phyloP scores from a whole-genome alignment of 2,888 invertebrate species.

The Priocnemis perturbator region DNA sequence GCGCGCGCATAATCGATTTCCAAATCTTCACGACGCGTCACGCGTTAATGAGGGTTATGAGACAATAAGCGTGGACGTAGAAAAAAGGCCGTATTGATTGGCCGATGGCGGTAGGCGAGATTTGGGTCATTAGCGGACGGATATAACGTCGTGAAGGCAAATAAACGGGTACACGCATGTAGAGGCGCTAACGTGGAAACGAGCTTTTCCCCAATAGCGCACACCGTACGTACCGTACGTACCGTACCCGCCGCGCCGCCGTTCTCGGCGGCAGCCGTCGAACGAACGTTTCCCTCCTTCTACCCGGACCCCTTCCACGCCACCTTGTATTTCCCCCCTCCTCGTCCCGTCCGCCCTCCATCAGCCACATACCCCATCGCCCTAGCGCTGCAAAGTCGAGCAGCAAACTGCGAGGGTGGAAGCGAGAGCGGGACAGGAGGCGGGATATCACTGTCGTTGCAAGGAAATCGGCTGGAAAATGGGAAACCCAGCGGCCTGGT shows the following conservation, averaged over 20 bases:
- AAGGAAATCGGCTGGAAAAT: conserved; percentile 74
- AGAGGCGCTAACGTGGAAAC: conserved; percentile 58
- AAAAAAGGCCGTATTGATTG: too few relatives aligned
- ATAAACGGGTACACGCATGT: neutral
- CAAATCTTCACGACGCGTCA: too few relatives aligned
- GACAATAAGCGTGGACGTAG: too few relatives aligned
- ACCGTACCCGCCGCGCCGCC: too few relatives aligned
- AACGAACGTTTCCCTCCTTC: conserved; percentile 14
- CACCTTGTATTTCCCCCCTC: neutral
- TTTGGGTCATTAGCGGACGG: too few relatives aligned
- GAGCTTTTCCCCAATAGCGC: conserved; percentile 50
- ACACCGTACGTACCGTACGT: neutral
- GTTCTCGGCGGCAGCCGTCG: conserved; percentile 9
- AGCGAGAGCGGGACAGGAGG: conserved; percentile 49
- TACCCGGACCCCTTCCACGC: conserved; percentile 2
- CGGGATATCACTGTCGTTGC: conserved; percentile 62
- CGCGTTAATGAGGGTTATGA: too few relatives aligned
- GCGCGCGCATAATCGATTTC: too few relatives aligned
- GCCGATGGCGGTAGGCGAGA: too few relatives aligned
- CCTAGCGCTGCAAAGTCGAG: too few relatives aligned
- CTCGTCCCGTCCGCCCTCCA: too few relatives aligned
- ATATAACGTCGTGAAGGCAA: too few relatives aligned
- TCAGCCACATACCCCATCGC: too few relatives aligned
- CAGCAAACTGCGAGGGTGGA: conserved; percentile 28
- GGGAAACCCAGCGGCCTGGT: conserved; percentile 73